phyloP scores from a whole-genome alignment of 2,113 vertebrate species.

The Catharus bicknelli region DNA sequence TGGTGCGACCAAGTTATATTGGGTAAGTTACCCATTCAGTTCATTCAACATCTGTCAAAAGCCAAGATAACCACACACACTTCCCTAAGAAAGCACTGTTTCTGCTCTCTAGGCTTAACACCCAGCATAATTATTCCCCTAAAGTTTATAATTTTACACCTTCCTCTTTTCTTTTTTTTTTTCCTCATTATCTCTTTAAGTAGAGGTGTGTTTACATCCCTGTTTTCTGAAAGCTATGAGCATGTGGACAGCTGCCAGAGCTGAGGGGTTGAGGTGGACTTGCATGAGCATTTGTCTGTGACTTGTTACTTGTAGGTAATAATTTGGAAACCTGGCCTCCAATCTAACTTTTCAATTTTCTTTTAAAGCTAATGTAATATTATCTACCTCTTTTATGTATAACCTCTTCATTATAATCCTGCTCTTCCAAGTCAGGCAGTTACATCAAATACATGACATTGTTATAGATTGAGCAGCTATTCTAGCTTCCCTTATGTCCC shows the following conservation, averaged over 20 bases:
- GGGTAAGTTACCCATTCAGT: neutral
- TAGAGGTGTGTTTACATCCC: neutral
- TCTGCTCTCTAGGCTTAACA: neutral
- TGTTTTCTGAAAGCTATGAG: neutral
- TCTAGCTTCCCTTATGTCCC: neutral
- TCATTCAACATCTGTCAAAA: neutral
- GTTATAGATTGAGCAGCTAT: neutral
- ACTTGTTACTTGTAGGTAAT: neutral
- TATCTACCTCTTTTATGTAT: neutral
- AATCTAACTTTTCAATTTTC: neutral
- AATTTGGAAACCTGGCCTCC: neutral
- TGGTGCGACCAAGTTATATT: neutral
- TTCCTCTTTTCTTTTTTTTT: neutral
- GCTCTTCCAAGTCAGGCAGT: neutral
- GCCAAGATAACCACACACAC: neutral
- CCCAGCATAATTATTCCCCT: neutral
- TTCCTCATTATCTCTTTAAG: neutral
- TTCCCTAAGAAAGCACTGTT: neutral
- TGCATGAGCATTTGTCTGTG: neutral
- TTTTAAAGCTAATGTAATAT: neutral
- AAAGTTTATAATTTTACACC: neutral
- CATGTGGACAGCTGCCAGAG: neutral
- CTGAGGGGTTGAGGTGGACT: neutral
- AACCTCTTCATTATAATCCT: neutral
- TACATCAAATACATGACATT: neutral